These are phyloP conservation scores for Eupithecia insigniata DNA, from an alignment of 2,888 invertebrate species.

Conservation along the genomic window DNA sequence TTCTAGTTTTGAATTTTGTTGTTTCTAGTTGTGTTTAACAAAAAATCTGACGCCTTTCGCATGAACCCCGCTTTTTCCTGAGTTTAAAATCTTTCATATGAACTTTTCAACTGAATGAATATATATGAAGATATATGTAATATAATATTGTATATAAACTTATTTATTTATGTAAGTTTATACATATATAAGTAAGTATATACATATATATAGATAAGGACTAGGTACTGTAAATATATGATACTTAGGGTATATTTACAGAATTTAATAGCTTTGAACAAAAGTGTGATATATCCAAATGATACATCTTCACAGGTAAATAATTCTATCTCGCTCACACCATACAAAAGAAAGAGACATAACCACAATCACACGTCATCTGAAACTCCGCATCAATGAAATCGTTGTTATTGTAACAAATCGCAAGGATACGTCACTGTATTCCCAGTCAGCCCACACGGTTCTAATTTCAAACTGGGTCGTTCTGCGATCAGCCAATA, in stretches of 20 bases:
- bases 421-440: slow-evolving; percentile 20
- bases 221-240: too few relatives aligned
- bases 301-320: neutral
- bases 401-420: slow-evolving; percentile 19
- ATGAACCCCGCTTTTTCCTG: neutral
- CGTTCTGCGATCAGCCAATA: slow-evolving; percentile 59
- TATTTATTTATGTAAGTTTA: too few relatives aligned
- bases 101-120: too few relatives aligned
- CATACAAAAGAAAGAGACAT: slow-evolving; percentile 17
- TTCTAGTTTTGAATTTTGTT: too few relatives aligned
- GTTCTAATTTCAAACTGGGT: slow-evolving; percentile 70
- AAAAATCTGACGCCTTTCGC: neutral
- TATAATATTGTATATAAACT: too few relatives aligned
- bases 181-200: too few relatives aligned
- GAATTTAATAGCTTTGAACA: neutral
- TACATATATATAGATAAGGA: too few relatives aligned
- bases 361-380: neutral
- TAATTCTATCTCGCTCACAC: neutral
- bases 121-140: too few relatives aligned
- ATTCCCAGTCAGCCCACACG: slow-evolving; percentile 51
- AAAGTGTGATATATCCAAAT: neutral
- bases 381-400: neutral
- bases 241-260: too few relatives aligned
- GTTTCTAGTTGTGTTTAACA: too few relatives aligned
- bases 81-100: neutral